Evolutionary conservation across 2,888 invertebrate species (phyloP), one percentile per base, ranked within the genome.

Genomic region (Cryptocheilus praepositus): DNA sequence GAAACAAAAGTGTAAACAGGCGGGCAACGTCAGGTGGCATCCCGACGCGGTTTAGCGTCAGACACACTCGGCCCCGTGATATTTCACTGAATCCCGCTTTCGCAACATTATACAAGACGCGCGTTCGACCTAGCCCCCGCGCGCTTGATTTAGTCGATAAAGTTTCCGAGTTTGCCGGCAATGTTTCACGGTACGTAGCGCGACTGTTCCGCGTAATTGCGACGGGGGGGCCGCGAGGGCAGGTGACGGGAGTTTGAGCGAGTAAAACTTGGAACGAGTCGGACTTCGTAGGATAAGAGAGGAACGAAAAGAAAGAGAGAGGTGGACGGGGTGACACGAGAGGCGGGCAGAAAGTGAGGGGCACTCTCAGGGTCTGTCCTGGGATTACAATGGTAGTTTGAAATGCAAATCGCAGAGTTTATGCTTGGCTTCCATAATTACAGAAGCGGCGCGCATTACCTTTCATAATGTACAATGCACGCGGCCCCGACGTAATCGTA

Each of bases 351-450:
- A 59, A 56, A 55, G 45, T 25, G 49, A 53, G 36, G 36, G 36
- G 36, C 13, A 36, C 36, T 11, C 36, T 36, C 36, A 1, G 36
- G 43, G 43, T 63, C 67, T 54, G 51, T 21, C 49, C 52, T 28
- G 61, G 58, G 67, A 71, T 74, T 71, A 77, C 74, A 72, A 72
- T 71, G 55, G 67, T 69, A 72, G 71, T 70, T 71, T 74, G 72
- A 76, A 80, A 80, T 80, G 79, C 75, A 80, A 77, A 80, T 77
- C 67, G 74, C 60, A 56, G 69, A 76, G 74, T 77, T 79, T 76
- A 74, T 71, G 70, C 72, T 66, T 59, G 62, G 69, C 71, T 76
- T 76, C 73, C 75, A 77, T 80, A 77, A 80, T 80, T 80, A 77
- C 73, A 74, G 73, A 70, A 80, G 73, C 74, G 70, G 58, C 62